Evolutionary conservation across 2,113 vertebrate genomes (phyloP).

Genomic region (Chaetorhynchus papuensis): DNA sequence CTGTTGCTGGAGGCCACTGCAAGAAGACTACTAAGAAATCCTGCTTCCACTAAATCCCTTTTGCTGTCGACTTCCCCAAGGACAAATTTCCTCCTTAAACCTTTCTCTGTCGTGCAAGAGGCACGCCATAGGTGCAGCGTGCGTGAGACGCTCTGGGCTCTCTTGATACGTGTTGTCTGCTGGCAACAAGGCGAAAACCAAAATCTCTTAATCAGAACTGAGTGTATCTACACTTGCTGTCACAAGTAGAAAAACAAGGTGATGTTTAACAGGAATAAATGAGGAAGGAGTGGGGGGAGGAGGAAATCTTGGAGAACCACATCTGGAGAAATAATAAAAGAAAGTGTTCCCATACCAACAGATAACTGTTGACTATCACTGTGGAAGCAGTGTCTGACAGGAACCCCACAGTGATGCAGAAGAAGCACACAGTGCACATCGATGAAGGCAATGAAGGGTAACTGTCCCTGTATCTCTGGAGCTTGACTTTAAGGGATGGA

Average conservation of each 20-base stretch:
- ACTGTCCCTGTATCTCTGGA: neutral
- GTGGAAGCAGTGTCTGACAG: neutral
- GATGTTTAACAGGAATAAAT: neutral
- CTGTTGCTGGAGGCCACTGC: neutral
- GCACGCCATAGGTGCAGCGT: rapidly evolving
- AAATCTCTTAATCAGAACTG: neutral
- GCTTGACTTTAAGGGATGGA: neutral
- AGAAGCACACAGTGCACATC: rapidly evolving
- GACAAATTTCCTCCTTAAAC: neutral
- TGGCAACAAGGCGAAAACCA: neutral
- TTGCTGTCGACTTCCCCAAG: neutral
- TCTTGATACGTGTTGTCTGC: neutral
- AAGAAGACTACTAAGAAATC: neutral
- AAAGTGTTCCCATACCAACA: neutral
- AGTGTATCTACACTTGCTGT: neutral
- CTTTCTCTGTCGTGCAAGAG: neutral
- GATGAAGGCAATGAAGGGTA: neutral
- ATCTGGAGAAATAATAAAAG: neutral
- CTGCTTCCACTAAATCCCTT: neutral
- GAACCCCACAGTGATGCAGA: neutral
- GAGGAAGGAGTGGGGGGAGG: neutral
- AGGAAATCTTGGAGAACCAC: neutral
- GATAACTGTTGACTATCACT: too few relatives aligned
- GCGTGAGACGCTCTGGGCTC: neutral
- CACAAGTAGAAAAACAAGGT: neutral